phyloP scores from a whole-genome alignment of 2,113 vertebrate genomes.

The Caranx ignobilis region DNA sequence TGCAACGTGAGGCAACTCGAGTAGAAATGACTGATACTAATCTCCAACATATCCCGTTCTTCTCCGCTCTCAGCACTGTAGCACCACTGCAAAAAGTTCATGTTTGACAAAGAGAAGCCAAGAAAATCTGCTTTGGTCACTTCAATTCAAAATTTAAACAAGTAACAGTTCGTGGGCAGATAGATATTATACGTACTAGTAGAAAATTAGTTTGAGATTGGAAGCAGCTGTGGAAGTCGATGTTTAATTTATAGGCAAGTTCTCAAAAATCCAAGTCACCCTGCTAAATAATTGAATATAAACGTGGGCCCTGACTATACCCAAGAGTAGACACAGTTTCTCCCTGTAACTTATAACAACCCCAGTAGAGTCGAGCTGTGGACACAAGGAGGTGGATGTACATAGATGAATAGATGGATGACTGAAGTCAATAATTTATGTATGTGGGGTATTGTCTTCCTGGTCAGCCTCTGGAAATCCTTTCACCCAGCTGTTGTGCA shows the following conservation, averaged over 20 bases:
- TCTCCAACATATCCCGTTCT: background rate
- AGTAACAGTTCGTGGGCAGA: conserved; percentile 63
- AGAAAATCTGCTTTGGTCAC: background rate
- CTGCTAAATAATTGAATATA: conserved; percentile 76
- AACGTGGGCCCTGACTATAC: conserved; percentile 56
- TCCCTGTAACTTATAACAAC: conserved; percentile 23
- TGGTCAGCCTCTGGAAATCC: conserved; percentile 9
- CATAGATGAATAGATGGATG: background rate
- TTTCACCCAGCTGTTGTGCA: conserved; percentile 28
- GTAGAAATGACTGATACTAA: background rate
- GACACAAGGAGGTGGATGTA: background rate
- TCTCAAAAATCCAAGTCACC: conserved; percentile 76
- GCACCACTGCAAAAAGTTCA: background rate
- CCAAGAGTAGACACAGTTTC: conserved; percentile 21
- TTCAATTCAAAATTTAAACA: conserved; percentile 38
- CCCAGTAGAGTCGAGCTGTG: conserved; percentile 9
- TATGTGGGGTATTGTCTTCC: background rate
- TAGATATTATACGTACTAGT: conserved; percentile 26
- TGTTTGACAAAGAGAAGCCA: background rate
- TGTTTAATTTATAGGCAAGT: conserved; percentile 79
- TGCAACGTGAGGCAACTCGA: background rate
- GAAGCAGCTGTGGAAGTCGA: conserved; percentile 64
- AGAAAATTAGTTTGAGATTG: conserved; percentile 58
- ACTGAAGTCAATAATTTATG: background rate
- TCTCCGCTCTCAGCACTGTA: background rate